A percentile compares a stretch with the other conserved stretches of the same genome.
Conservation (phyloP, 2,113 vertebrate genomes). For the Campylorhamphus procurvoides region DNA sequence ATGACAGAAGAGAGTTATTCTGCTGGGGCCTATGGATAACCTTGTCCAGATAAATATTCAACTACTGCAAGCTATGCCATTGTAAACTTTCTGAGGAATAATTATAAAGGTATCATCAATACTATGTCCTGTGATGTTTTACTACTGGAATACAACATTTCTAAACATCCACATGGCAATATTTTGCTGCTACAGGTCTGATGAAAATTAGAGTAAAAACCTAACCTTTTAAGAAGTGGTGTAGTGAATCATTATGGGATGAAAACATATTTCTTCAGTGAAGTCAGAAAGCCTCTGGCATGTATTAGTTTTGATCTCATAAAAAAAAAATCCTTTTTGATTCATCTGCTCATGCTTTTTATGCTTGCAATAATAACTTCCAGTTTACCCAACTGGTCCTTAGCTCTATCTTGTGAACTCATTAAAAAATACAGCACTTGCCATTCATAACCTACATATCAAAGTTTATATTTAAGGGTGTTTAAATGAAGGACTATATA, state of each 20-base stretch:
- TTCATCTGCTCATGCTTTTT: not conserved
- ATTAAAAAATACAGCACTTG: not conserved
- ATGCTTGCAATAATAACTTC: not conserved
- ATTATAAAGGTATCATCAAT: not conserved
- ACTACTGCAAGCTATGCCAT: not conserved
- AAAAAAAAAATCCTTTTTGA: not conserved
- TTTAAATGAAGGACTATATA: not conserved
- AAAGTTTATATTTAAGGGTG: not conserved
- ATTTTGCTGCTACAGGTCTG: not conserved
- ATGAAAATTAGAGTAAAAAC: not conserved
- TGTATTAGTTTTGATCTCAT: not conserved
- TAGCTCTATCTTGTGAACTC: not conserved
- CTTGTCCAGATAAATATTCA: not conserved
- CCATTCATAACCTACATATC: not conserved
- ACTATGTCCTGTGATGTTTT: not conserved
- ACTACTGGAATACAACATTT: not conserved
- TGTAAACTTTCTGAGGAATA: not conserved
- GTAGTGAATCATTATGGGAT: not conserved
- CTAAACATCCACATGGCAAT: accelerated
- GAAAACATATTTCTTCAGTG: not conserved
- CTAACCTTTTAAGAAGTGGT: not conserved
- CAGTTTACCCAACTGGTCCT: not conserved
- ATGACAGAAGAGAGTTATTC: not conserved
- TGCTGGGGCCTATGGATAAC: not conserved
- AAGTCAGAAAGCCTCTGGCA: not conserved